These are phyloP conservation scores for Tetragonula carbonaria DNA, from an alignment of 2,888 invertebrate species.

Conservation along the genomic window DNA sequence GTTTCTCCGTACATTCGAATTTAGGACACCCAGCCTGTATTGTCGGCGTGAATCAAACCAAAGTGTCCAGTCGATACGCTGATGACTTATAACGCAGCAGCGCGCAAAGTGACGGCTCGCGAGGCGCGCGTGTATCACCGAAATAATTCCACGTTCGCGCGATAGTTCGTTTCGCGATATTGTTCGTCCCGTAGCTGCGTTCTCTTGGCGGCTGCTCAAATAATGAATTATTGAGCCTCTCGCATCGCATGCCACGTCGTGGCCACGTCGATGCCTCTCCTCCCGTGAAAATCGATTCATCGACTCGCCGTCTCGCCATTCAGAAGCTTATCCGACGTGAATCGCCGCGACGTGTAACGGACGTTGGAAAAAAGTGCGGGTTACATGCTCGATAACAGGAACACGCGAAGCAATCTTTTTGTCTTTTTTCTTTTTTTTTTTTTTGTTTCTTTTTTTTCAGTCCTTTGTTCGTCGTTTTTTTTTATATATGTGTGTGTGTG, in stretches of 20 bases:
- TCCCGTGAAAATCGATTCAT: slow-evolving; percentile 56
- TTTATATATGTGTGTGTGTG: not conserved
- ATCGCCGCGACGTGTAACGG: slow-evolving; percentile 39
- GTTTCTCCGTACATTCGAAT: too few species aligned
- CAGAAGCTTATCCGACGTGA: slow-evolving; percentile 40
- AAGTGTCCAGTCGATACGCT: too few species aligned
- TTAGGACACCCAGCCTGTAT: too few species aligned
- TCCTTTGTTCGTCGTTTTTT: not conserved
- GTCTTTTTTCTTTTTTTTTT: not conserved
- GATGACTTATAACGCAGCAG: too few species aligned
- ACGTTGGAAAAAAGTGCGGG: slow-evolving; percentile 30
- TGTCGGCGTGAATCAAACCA: too few species aligned
- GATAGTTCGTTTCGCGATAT: slow-evolving; percentile 24
- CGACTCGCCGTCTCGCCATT: slow-evolving; percentile 50
- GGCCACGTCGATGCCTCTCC: slow-evolving; percentile 39
- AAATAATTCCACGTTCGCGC: slow-evolving; percentile 29
- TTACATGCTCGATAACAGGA: not conserved
- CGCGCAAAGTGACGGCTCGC: not conserved
- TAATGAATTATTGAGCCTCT: slow-evolving; percentile 54
- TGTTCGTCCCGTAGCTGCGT: slow-evolving; percentile 6
- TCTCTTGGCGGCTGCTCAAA: slow-evolving; percentile 28
- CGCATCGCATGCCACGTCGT: slow-evolving; percentile 47
- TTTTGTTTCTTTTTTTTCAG: not conserved
- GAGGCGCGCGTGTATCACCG: not conserved
- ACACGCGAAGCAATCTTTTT: not conserved